Conservation (phyloP, 2,888 invertebrate genomes). For the Pandemis cinnamomeana region DNA sequence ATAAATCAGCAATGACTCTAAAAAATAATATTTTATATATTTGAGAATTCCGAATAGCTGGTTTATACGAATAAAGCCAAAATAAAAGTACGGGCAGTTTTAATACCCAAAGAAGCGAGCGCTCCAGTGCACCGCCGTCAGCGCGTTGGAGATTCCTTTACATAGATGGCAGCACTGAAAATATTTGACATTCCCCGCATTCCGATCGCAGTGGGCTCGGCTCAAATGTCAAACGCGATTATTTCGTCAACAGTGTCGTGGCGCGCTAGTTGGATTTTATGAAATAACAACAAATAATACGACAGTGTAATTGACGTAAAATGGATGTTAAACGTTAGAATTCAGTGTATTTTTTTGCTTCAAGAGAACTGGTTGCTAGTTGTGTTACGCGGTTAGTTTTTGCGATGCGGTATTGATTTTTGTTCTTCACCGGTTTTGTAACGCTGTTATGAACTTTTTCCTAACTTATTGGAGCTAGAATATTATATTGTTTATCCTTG, state of each 20-base stretch:
- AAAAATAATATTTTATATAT: not conserved
- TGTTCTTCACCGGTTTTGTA: slow-evolving; percentile 77
- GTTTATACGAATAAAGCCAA: not conserved
- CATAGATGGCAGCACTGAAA: slow-evolving; percentile 86
- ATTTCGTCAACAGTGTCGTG: slow-evolving; percentile 85
- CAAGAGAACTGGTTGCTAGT: slow-evolving; percentile 63
- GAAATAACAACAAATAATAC: slow-evolving; percentile 80
- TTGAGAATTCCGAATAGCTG: not conserved
- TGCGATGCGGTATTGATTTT: slow-evolving; percentile 80
- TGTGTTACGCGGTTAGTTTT: slow-evolving; percentile 68
- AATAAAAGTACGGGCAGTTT: slow-evolving; percentile 24
- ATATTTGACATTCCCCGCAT: slow-evolving; percentile 88
- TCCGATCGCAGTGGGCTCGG: slow-evolving; percentile 88
- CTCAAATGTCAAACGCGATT: slow-evolving; percentile 89
- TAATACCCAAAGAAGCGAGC: slow-evolving; percentile 44
- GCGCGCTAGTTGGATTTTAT: slow-evolving; percentile 83
- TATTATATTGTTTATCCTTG: slow-evolving; percentile 48
- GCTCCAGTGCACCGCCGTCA: slow-evolving; percentile 74
- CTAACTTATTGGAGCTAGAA: slow-evolving; percentile 48
- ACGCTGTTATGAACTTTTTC: slow-evolving; percentile 73
- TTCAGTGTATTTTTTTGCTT: slow-evolving; percentile 67
- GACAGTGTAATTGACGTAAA: slow-evolving; percentile 72
- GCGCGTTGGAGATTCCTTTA: slow-evolving; percentile 74
- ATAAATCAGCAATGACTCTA: slow-evolving; percentile 6
- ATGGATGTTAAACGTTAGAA: slow-evolving; percentile 75